phyloP scores from a whole-genome alignment of 2,888 invertebrate species.

The Drosophila vallismaia region DNA sequence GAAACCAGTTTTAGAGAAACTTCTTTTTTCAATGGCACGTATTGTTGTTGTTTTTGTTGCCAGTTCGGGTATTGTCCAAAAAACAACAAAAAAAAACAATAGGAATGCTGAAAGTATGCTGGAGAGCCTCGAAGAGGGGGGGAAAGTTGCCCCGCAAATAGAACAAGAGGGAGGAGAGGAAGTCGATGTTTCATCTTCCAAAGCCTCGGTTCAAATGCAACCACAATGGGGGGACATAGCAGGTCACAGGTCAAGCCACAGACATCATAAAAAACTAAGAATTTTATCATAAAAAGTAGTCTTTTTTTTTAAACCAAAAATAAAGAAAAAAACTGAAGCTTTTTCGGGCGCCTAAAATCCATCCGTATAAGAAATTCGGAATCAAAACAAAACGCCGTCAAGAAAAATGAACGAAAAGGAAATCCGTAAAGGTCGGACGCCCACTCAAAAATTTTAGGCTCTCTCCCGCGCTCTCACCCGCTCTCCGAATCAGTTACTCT shows the following conservation, averaged over 20 bases:
- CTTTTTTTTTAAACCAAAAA: too few species aligned
- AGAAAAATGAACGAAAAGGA: constrained; percentile 40
- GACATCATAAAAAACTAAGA: not conserved
- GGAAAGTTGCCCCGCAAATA: constrained; percentile 42
- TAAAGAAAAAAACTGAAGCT: too few species aligned
- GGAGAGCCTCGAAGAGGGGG: constrained; percentile 6
- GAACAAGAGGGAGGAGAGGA: constrained; percentile 46
- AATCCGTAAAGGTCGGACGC: constrained; percentile 34
- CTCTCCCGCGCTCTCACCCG: constrained; percentile 12
- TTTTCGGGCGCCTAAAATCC: not conserved
- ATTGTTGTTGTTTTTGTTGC: constrained; percentile 48
- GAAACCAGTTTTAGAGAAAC: constrained; percentile 66
- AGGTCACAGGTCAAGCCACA: not conserved
- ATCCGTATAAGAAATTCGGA: constrained; percentile 27
- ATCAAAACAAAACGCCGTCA: constrained; percentile 64
- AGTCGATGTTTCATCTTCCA: constrained; percentile 47
- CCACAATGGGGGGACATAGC: constrained; percentile 10
- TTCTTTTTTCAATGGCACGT: constrained; percentile 74
- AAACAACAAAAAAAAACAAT: constrained; percentile 45
- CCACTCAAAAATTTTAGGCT: constrained; percentile 29
- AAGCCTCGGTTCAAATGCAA: constrained; percentile 13
- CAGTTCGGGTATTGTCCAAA: constrained; percentile 35
- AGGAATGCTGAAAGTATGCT: constrained; percentile 69
- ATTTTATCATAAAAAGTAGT: not conserved
- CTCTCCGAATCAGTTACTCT: not conserved